Base-by-base conservation (phyloP, 2,888 invertebrate species). In the Fissipunctia ypsillon region DNA sequence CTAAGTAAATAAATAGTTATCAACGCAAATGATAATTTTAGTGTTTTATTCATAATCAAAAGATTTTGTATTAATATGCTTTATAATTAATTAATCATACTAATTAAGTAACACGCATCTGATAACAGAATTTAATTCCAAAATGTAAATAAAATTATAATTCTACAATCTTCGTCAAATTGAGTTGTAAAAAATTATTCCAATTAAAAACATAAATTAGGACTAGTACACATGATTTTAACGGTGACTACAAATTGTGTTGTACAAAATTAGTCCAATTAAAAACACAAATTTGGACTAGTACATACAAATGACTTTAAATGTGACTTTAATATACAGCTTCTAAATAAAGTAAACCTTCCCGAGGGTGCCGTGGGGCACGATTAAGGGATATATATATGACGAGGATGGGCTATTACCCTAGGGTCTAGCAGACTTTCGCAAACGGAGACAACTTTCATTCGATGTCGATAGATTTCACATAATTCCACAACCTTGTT, bases 361-460 rank as follows among this genome's bases (percentile, higher is more conserved):
- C 59, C 67, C 78, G 22, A 52, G 45, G 54, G 78, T 73, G 12
- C 57, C 38, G 63, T 77, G 16, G 50, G 78, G 16, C 16, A 73
- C 67, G 63, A 82, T 73, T 81, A 82, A 59, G 67, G 81, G 64
- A 76, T 50, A n/a, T n/a, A n/a, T 69, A 76, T 54, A 66, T 50
- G 35, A 70, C 43, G 28, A 54, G 59, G 66, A 52, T 72, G 67
- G 81, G 48, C 14, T 50, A 41, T 48, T 31, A 31, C 77, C 54
- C 60, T 7, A 6, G 76, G 59, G 77, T 60, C 48, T 45, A 14
- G 22, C 35, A 76, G 64, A 76, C 43, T 50, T 50, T 45, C 64
- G 35, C 19, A 25, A 69, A 54, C 38, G 35, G 59, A n/a, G 31
- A 60, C 35, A 43, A 38, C 54, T 43, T 74, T 67, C n/a, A 73